Evolutionary conservation across 2,888 invertebrate species (phyloP).

Genomic region (Himalopsyche kuldschensis): DNA sequence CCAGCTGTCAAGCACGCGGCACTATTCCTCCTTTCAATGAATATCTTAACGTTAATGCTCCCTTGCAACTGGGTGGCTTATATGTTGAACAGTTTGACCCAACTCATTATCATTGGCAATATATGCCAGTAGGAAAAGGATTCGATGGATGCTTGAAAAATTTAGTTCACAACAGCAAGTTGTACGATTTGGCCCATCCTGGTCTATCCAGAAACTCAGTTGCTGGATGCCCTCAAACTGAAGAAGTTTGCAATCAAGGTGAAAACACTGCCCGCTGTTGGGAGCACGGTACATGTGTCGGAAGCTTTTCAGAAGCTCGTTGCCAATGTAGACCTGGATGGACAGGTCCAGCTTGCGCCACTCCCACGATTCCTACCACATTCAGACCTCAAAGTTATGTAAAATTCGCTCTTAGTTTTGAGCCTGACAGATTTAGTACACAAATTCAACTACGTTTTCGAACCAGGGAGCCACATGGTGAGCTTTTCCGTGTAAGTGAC

Average conservation of each 20-base stretch:
- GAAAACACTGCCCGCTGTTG: constrained; percentile 84
- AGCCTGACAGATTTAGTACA: constrained; percentile 89
- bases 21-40: constrained; percentile 93
- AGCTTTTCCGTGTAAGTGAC: constrained; percentile 90
- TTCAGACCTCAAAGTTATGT: constrained; percentile 94
- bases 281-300: constrained; percentile 94
- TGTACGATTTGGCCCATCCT: constrained; percentile 94
- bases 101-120: constrained; percentile 86
- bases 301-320: constrained; percentile 82
- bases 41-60: constrained; percentile 93
- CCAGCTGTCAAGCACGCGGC: constrained; percentile 86
- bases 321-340: constrained; percentile 96
- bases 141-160: constrained; percentile 97
- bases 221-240: constrained; percentile 91
- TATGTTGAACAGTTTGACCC: constrained; percentile 90
- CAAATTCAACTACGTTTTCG: constrained; percentile 92
- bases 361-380: constrained; percentile 85
- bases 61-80: constrained; percentile 91
- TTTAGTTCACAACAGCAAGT: constrained; percentile 90
- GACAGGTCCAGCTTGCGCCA: constrained; percentile 86
- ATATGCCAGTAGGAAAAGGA: constrained; percentile 85
- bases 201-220: constrained; percentile 84
- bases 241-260: constrained; percentile 86
- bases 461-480: constrained; percentile 90
- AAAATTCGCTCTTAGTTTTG: constrained; percentile 94